Percentiles rank a stretch among this genome's conserved stretches.
Evolutionary conservation across 1,140 invertebrate genomes (phyloP).

Genomic region (Penaeus indicus): DNA sequence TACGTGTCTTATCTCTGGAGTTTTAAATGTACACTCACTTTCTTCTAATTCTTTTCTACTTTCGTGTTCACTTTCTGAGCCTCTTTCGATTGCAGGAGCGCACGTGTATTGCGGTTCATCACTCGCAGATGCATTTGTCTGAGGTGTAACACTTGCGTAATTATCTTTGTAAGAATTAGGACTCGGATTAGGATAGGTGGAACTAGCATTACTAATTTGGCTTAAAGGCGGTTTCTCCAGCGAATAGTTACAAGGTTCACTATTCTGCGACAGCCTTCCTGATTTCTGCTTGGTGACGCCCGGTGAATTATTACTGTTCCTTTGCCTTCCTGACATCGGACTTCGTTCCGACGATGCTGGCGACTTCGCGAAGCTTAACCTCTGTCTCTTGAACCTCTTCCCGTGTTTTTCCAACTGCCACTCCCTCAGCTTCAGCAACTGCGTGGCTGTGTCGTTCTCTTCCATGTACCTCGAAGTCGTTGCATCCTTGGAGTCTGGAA

Average conservation of each 20-base stretch:
- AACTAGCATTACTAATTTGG: no score
- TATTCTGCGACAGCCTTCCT: background rate
- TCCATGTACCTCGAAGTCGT: slow-evolving; percentile 36
- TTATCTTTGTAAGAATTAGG: no score
- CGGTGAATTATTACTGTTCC: background rate
- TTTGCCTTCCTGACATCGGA: slow-evolving; percentile 17
- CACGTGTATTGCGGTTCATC: no score
- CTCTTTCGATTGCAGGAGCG: no score
- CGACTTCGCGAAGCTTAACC: slow-evolving; percentile 36
- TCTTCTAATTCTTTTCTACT: no score
- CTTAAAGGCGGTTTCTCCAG: no score
- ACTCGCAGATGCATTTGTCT: no score
- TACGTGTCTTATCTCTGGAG: no score
- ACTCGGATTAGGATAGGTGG: no score
- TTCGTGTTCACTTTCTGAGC: no score
- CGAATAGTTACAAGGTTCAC: background rate
- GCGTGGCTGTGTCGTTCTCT: slow-evolving; percentile 42
- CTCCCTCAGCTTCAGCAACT: slow-evolving; percentile 51
- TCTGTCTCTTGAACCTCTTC: slow-evolving; percentile 36
- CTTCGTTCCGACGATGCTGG: slow-evolving; percentile 22
- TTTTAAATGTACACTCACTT: no score
- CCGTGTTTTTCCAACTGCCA: slow-evolving; percentile 49
- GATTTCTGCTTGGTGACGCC: background rate
- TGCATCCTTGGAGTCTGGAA: slow-evolving; percentile 21
- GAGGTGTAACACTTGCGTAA: no score